Conservation (phyloP, 2,888 invertebrate genomes). For the Diplolepis rosae region DNA sequence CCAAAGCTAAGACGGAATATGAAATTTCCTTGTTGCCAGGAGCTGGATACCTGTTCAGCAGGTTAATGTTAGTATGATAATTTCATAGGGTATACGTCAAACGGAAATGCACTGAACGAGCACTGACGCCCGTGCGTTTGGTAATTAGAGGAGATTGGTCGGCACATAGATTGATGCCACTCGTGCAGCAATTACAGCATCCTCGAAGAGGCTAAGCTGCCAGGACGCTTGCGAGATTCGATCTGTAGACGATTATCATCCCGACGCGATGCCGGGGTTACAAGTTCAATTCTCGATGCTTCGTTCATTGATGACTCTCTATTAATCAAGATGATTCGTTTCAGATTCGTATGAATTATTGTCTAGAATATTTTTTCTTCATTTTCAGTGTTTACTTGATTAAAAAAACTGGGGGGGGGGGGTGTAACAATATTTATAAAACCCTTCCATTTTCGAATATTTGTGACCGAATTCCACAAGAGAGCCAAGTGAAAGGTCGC, state of each 20-base stretch:
- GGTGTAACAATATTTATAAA: too few species aligned
- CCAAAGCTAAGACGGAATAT: background rate
- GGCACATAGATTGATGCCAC: background rate
- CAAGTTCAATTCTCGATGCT: background rate
- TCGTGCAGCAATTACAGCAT: background rate
- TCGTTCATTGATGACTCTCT: background rate
- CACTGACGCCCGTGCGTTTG: conserved; percentile 43
- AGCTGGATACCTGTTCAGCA: background rate
- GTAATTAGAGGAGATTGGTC: conserved; percentile 52
- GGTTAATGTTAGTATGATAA: conserved; percentile 49
- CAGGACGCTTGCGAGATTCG: conserved; percentile 1
- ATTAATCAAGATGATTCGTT: background rate
- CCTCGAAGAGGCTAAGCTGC: background rate
- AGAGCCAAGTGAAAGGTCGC: too few species aligned
- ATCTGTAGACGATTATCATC: background rate
- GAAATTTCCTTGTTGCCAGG: background rate
- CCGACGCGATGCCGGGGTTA: background rate
- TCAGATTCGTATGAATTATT: too few species aligned
- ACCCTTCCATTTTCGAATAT: too few species aligned
- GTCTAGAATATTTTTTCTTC: too few species aligned
- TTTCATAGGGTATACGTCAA: conserved; percentile 47
- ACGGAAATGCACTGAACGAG: conserved; percentile 48
- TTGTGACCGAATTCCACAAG: too few species aligned
- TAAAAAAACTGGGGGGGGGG: too few species aligned
- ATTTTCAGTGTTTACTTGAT: too few species aligned